A percentile compares a stretch with the other conserved stretches of the same genome.
These are phyloP conservation scores for Notolabrus celidotus DNA, from an alignment of 2,797 vertebrate genomes.

Conservation along the genomic window DNA sequence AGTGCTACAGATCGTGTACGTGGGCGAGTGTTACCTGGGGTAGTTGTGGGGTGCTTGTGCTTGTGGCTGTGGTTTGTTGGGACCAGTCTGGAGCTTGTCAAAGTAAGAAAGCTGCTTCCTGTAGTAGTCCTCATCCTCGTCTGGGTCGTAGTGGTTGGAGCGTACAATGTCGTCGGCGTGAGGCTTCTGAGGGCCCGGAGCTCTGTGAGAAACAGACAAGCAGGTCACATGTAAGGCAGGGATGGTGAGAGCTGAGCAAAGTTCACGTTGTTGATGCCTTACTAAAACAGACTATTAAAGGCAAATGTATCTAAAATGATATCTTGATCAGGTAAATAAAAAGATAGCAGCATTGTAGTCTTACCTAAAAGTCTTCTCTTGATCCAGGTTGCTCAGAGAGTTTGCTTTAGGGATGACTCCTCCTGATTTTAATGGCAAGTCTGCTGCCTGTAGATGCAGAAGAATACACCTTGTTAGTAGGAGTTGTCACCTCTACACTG, in stretches of 20 bases:
- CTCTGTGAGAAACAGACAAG: conserved; percentile 75
- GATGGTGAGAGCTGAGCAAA: background rate
- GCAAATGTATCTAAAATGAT: background rate
- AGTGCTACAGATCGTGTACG: background rate
- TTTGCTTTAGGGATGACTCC: conserved; percentile 90
- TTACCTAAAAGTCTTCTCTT: conserved; percentile 95
- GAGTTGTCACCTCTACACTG: background rate
- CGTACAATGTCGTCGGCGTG: conserved; percentile 94
- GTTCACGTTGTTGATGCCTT: background rate
- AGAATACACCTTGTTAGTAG: conserved; percentile 14
- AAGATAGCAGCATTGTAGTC: background rate
- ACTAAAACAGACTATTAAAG: background rate
- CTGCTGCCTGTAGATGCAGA: conserved; percentile 83
- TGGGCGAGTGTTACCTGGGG: conserved; percentile 85
- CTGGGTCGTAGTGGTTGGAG: conserved; percentile 94
- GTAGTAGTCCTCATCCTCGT: conserved; percentile 98
- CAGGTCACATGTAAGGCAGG: too few relatives aligned
- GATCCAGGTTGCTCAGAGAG: conserved; percentile 93
- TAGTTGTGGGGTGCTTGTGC: conserved; percentile 89
- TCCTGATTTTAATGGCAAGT: conserved; percentile 90
- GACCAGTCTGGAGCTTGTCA: conserved; percentile 84
- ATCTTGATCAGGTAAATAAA: background rate
- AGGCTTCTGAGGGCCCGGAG: conserved; percentile 94
- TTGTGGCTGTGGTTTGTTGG: conserved; percentile 86
- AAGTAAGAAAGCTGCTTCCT: conserved; percentile 97